phyloP scores from a whole-genome alignment of 2,888 invertebrate species.

The Polymixis flavicincta region DNA sequence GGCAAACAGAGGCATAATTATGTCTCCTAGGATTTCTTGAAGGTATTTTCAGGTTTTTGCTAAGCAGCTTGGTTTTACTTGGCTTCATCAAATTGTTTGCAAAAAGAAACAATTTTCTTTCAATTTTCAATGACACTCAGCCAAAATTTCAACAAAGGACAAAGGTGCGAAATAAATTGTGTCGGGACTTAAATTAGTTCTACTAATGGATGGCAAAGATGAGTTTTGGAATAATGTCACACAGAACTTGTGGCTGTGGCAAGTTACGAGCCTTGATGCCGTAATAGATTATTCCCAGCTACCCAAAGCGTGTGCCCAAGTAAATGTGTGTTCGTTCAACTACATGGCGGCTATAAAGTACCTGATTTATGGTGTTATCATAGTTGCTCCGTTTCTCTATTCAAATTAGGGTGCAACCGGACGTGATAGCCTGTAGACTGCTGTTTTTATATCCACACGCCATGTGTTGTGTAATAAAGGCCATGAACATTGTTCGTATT shows the following conservation, averaged over 20 bases:
- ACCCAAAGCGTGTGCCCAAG: slow-evolving; percentile 47
- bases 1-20: slow-evolving; percentile 26
- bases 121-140: slow-evolving; percentile 15
- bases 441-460: slow-evolving; percentile 51
- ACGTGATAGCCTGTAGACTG: slow-evolving; percentile 49
- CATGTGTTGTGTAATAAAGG: slow-evolving; percentile 48
- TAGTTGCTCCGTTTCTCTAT: slow-evolving; percentile 63
- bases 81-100: slow-evolving; percentile 24
- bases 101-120: slow-evolving; percentile 24
- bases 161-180: slow-evolving; percentile 17
- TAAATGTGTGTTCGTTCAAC: slow-evolving; percentile 64
- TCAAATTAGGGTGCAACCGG: slow-evolving; percentile 62
- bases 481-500: slow-evolving; percentile 12
- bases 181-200: slow-evolving; percentile 33
- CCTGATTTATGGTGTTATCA: slow-evolving; percentile 71
- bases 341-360: slow-evolving; percentile 67
- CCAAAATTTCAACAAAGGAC: slow-evolving; percentile 1
- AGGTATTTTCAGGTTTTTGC: slow-evolving; percentile 31
- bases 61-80: slow-evolving; percentile 28
- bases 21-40: slow-evolving; percentile 31
- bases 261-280: slow-evolving; percentile 25
- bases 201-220: slow-evolving; percentile 2
- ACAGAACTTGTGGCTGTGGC: background rate
- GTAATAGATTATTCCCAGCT: slow-evolving; percentile 39
- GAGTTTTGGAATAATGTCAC: slow-evolving; percentile 32